Evolutionary conservation across 2,888 invertebrate species (phyloP).

Genomic region (Tetranychus truncatus): DNA sequence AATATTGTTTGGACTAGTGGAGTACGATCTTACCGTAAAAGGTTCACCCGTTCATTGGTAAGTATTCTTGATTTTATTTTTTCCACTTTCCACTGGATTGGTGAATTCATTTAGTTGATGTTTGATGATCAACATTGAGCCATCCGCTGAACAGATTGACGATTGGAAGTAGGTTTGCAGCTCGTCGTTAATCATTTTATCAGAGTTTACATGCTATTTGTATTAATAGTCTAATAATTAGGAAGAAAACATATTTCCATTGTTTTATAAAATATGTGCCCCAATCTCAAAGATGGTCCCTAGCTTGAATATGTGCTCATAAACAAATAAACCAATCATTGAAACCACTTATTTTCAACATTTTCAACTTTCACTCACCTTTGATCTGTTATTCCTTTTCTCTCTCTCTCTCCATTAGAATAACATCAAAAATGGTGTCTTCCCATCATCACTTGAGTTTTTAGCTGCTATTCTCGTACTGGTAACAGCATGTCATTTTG

Average conservation of each 20-base stretch:
- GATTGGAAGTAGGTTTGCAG: too few species aligned
- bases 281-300: too few species aligned
- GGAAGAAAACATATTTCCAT: too few species aligned
- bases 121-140: background rate
- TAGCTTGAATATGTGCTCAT: too few species aligned
- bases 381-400: background rate
- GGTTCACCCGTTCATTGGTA: slow-evolving; percentile 74
- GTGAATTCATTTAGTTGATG: slow-evolving; percentile 59
- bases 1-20: slow-evolving; percentile 88
- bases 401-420: slow-evolving; percentile 46
- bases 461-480: slow-evolving; percentile 63
- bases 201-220: too few species aligned
- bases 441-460: slow-evolving; percentile 79
- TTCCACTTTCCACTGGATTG: slow-evolving; percentile 43
- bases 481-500: slow-evolving; percentile 52
- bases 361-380: background rate
- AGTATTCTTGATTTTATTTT: slow-evolving; percentile 29
- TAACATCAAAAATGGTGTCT: slow-evolving; percentile 80
- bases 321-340: background rate
- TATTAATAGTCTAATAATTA: too few species aligned
- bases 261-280: too few species aligned
- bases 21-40: slow-evolving; percentile 81
- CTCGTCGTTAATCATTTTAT: background rate
- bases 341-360: background rate
- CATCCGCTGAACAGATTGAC: too few species aligned